Evolutionary conservation across 2,888 invertebrate genomes (phyloP).

Genomic region (Metellina segmentata): DNA sequence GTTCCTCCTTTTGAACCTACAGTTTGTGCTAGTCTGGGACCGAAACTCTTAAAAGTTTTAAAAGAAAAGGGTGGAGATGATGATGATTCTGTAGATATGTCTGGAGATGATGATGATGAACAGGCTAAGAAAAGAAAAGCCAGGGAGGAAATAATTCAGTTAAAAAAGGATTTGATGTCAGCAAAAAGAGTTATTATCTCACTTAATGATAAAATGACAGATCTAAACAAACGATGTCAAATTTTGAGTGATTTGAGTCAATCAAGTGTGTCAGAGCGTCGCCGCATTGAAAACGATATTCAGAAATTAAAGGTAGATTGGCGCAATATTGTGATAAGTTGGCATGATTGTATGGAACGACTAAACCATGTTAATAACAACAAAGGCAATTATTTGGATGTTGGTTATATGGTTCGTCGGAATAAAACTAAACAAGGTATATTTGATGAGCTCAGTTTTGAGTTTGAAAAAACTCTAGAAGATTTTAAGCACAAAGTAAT

Average conservation of each 20-base stretch:
- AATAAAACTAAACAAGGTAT: slow-evolving; percentile 75
- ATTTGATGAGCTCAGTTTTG: slow-evolving; percentile 74
- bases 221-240: slow-evolving; percentile 64
- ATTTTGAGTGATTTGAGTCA: slow-evolving; percentile 71
- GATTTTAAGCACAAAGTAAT: slow-evolving; percentile 69
- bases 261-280: slow-evolving; percentile 68
- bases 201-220: slow-evolving; percentile 71
- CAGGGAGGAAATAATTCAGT: slow-evolving; percentile 72
- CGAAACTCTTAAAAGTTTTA: slow-evolving; percentile 70
- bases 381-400: slow-evolving; percentile 76
- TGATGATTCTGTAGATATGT: slow-evolving; percentile 73
- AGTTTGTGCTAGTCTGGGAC: slow-evolving; percentile 69
- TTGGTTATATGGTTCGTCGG: slow-evolving; percentile 73
- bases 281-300: slow-evolving; percentile 69
- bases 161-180: slow-evolving; percentile 69
- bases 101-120: slow-evolving; percentile 72
- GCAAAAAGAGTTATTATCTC: slow-evolving; percentile 64
- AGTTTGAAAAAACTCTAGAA: slow-evolving; percentile 74
- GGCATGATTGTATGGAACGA: slow-evolving; percentile 91
- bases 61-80: slow-evolving; percentile 75
- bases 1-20: slow-evolving; percentile 68
- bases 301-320: slow-evolving; percentile 60
- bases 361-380: slow-evolving; percentile 87
- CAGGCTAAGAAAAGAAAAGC: slow-evolving; percentile 72
- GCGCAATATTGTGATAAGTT: slow-evolving; percentile 59